Evolutionary conservation across 2,888 invertebrate species (phyloP).

Genomic region (Tuberolachnus salignus): DNA sequence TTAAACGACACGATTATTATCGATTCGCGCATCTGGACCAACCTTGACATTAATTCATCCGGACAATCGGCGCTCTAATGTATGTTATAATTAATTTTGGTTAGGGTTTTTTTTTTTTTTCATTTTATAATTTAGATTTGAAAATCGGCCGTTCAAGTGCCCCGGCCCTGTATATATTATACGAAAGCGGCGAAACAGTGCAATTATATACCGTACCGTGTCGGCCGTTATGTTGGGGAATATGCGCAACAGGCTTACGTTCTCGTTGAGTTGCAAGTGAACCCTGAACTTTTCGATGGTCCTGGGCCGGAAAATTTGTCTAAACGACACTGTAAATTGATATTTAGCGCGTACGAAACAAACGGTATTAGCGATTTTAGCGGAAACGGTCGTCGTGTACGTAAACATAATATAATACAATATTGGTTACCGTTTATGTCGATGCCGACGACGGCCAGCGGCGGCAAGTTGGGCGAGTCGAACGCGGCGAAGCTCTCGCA

Average conservation of each 20-base stretch:
- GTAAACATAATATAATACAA: no score
- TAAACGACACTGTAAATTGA: slow-evolving; percentile 67
- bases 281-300: slow-evolving; percentile 73
- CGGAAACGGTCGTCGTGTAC: no score
- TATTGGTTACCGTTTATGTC: slow-evolving; percentile 70
- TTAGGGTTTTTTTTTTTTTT: no score
- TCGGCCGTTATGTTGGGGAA: slow-evolving; percentile 89
- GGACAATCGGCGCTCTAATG: no score
- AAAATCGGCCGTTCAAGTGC: no score
- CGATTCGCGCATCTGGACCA: no score
- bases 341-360: background rate
- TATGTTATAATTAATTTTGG: no score
- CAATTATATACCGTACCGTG: slow-evolving; percentile 66
- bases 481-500: slow-evolving; percentile 79
- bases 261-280: slow-evolving; percentile 76
- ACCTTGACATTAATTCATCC: no score
- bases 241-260: slow-evolving; percentile 84
- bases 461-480: slow-evolving; percentile 83
- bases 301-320: slow-evolving; percentile 69
- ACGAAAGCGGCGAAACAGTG: no score
- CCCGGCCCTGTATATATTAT: no score
- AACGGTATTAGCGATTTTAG: background rate
- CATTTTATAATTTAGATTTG: no score
- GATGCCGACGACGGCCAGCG: slow-evolving; percentile 82
- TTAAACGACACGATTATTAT: no score